Base-by-base conservation (phyloP, 2,888 invertebrate species). In the Creontiades dilutus region DNA sequence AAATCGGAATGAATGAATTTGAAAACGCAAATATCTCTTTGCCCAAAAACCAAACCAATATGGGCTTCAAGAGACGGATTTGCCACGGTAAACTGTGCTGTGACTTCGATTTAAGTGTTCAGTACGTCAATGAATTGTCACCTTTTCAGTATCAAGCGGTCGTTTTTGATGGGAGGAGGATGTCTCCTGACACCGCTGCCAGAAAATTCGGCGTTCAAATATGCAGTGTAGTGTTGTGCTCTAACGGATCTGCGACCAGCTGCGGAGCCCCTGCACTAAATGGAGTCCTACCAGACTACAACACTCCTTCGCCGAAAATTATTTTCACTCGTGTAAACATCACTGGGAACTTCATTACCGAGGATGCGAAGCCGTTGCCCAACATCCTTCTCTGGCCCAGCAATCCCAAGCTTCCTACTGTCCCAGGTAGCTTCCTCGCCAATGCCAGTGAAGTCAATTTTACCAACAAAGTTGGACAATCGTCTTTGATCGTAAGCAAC, bases 31-130 rank as follows among this genome's bases (percentile, higher is more conserved):
- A 19, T 7, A 76, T 86, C 46, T 4, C n/a, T 1, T 16, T 86
- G 47, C 76, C 68, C 1, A 12, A 19, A 5, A 86, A 86, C 23
- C n/a, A 46, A 46, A 76, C 61, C 3, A 75, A 4, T 11, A 7
- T 2, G 4, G 13, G 3, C 13, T 75, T 68, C 27, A 75, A 68
- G 4, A 47, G 46, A n/a, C 7, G 28, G 11, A 27, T 89, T 13
- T 89, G 89, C 68, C 57, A 89, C 27, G n/a, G 19, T 0, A 28
- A 57, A 37, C 19, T 89, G 9, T 89, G 89, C 68, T 89, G 89
- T 37, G 14, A 52, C 16, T 89, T 89, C 61, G 57, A 81, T 13
- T 28, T 81, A 61, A 61, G 13, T 1, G 55, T 81, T n/a, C 14
- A 23, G n/a, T 57, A 75, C 82, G 2, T n/a, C 28, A 37, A 14